Percentiles rank a stretch among this genome's conserved stretches.
phyloP scores from a whole-genome alignment of 2,113 vertebrate genomes.

The Lycaon pictus region DNA sequence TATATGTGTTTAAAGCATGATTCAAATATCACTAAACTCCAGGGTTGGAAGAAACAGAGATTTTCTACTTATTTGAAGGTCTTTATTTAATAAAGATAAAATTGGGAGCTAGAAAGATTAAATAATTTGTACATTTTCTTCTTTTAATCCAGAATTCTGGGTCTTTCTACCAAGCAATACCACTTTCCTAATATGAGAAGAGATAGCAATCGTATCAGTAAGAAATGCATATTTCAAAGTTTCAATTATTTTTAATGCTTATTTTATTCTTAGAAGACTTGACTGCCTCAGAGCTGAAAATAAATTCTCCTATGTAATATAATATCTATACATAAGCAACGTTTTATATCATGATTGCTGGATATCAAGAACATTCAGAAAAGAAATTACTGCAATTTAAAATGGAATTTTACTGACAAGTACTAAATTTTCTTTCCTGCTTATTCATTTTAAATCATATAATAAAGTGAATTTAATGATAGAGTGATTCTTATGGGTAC shows the following conservation, averaged over 20 bases:
- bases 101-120: not conserved
- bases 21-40: constrained; percentile 23
- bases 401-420: constrained; percentile 73
- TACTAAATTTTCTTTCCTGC: constrained; percentile 69
- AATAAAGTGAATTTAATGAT: constrained; percentile 67
- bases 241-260: constrained; percentile 88
- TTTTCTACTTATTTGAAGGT: constrained; percentile 34
- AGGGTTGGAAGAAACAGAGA: constrained; percentile 9
- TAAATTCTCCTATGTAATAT: constrained; percentile 82
- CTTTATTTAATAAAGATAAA: constrained; percentile 59
- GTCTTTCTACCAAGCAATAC: not conserved
- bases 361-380: constrained; percentile 72
- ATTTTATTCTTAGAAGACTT: constrained; percentile 84
- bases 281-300: constrained; percentile 85
- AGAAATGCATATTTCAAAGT: constrained; percentile 85
- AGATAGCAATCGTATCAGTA: constrained; percentile 78
- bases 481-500: constrained; percentile 6
- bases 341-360: constrained; percentile 81
- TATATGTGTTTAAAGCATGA: not conserved
- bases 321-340: constrained; percentile 86
- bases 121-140: constrained; percentile 25
- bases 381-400: constrained; percentile 66
- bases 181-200: not conserved
- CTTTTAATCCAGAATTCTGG: constrained; percentile 11
- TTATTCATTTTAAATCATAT: constrained; percentile 77